A percentile compares a stretch with the other conserved stretches of the same genome.
These are phyloP conservation scores for Drosophila trichaetosa DNA, from an alignment of 2,888 invertebrate genomes.

Conservation along the genomic window DNA sequence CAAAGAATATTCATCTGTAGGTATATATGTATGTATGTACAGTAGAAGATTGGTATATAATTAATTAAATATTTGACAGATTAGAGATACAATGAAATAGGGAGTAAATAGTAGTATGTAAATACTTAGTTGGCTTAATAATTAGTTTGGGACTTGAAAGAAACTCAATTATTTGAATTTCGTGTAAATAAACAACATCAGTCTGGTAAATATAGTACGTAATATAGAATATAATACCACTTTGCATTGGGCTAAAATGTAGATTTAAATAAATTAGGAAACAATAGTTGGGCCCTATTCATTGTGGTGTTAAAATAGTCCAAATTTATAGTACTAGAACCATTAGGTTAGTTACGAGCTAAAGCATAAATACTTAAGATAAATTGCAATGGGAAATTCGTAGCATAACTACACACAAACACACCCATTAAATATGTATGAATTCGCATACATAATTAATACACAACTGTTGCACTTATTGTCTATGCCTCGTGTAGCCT, in stretches of 20 bases:
- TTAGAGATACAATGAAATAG: conserved; percentile 32
- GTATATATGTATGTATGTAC: conserved; percentile 26
- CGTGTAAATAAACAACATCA: conserved; percentile 63
- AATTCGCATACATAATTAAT: conserved; percentile 32
- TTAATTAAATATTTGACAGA: conserved; percentile 37
- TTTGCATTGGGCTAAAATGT: conserved; percentile 6
- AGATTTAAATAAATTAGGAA: conserved; percentile 1
- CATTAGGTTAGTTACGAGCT: conserved; percentile 19
- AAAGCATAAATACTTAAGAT: conserved; percentile 59
- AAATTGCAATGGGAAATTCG: conserved; percentile 58
- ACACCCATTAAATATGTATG: not conserved
- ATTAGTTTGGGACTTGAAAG: conserved; percentile 42
- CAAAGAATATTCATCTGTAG: conserved; percentile 25
- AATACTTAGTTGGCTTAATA: conserved; percentile 49
- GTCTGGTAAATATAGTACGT: conserved; percentile 62
- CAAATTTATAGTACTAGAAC: conserved; percentile 5
- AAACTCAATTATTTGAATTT: conserved; percentile 48
- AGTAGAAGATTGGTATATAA: not conserved
- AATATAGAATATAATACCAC: conserved; percentile 29
- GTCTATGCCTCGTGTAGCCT: conserved; percentile 69
- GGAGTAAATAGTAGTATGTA: conserved; percentile 17
- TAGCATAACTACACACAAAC: conserved; percentile 29
- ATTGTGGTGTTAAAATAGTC: conserved; percentile 24
- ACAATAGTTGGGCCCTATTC: not conserved
- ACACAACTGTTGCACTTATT: conserved; percentile 72